A percentile compares a stretch with the other conserved stretches of the same genome.
Conservation (phyloP, 2,888 invertebrate species). For the Resseliella maxima region DNA sequence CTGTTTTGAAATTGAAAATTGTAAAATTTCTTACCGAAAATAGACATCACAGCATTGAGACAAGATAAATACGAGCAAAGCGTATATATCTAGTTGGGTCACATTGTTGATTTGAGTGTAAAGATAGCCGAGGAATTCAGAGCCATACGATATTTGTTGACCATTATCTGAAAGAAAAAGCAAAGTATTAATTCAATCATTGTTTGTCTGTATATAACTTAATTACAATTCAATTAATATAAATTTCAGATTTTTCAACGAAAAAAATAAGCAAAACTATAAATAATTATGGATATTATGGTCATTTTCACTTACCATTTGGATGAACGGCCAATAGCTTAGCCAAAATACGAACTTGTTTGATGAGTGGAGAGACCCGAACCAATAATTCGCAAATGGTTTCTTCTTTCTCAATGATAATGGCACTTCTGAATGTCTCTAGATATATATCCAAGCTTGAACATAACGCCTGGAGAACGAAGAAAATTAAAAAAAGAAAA, state of each 20-base stretch:
- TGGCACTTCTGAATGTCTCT: slow-evolving; percentile 70
- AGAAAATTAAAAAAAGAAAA: slow-evolving; percentile 57
- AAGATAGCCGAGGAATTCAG: slow-evolving; percentile 64
- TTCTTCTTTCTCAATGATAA: slow-evolving; percentile 62
- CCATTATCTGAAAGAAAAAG: slow-evolving; percentile 56
- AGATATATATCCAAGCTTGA: slow-evolving; percentile 73
- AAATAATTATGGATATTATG: no score
- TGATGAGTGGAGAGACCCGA: slow-evolving; percentile 62
- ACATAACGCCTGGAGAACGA: slow-evolving; percentile 71
- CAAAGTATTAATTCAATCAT: background rate
- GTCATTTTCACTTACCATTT: slow-evolving; percentile 61
- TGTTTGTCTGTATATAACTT: no score
- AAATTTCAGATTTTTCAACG: no score
- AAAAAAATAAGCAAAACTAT: background rate
- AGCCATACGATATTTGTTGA: slow-evolving; percentile 62
- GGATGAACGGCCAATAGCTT: slow-evolving; percentile 63
- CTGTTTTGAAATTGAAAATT: slow-evolving; percentile 12
- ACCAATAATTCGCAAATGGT: slow-evolving; percentile 62
- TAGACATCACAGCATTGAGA: slow-evolving; percentile 65
- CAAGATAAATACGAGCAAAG: slow-evolving; percentile 64
- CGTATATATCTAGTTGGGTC: slow-evolving; percentile 63
- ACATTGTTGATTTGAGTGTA: slow-evolving; percentile 64
- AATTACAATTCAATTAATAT: no score
- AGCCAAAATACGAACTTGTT: slow-evolving; percentile 63
- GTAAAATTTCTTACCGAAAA: slow-evolving; percentile 62